Evolutionary conservation across 2,888 invertebrate genomes (phyloP), one percentile per base, ranked within the genome.

Genomic region (Erebia aethiops): DNA sequence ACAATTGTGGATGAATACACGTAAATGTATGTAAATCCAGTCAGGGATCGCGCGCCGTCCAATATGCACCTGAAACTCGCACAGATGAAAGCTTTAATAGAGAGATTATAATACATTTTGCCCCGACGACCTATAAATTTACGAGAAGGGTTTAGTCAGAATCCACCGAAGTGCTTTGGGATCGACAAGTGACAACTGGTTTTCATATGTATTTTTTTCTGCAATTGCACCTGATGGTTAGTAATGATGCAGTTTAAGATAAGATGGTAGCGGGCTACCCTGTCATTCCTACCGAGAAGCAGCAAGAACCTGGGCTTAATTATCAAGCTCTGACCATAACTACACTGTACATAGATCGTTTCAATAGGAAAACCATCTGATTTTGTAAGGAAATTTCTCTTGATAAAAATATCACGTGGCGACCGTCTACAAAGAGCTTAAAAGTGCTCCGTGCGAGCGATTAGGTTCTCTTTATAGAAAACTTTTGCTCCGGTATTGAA

Each of bases 31-130:
- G 78, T 75, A 76, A 81, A 82, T 77, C 79, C 78, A 14, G 70
- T 71, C 75, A 69, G 75, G 76, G 69, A 72, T 66, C 71, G 74
- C 78, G 81, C 78, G 82, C 79, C 77, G 76, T 77, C 78, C 80
- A 80, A 79, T 82, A 78, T 83, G 82, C 82, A 83, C 80, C 82
- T 83, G 81, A 74, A 81, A 60, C 77, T 71, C 43, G 14, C 54
- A 67, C 60, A 84, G 84, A 77, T 74, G 75, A 54, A 73, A 41
- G 21, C 61, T 14, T 2, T 14, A 61, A 54, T 21, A 65, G 62
- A 64, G 21, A 41, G 0, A 11, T 46, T 46, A 7, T 16, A 46
- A 7, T 16, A 46, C 13, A 41, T 14, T 57, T 35, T 35, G 35
- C 35, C 2, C 0, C 26, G 4, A 26, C 26, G 26, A 26, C 5